A percentile compares a stretch with the other conserved stretches of the same genome.
Evolutionary conservation across 1,140 invertebrate genomes (phyloP).

Genomic region (Eufriesea mexicana): DNA sequence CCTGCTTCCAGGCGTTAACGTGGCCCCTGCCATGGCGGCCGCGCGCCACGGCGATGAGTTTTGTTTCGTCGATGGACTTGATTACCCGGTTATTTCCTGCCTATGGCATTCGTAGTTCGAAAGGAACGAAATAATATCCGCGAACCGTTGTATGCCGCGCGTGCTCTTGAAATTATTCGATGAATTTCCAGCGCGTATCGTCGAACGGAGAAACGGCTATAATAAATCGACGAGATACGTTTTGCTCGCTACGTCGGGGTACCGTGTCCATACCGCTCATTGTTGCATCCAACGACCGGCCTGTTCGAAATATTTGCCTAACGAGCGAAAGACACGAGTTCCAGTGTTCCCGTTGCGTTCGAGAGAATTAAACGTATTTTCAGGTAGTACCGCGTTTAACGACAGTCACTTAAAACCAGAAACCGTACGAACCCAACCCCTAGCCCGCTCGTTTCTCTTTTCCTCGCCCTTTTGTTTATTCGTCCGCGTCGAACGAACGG

Average conservation of each 20-base stretch:
- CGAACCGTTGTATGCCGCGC: not conserved
- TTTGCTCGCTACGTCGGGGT: not conserved
- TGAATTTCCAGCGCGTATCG: not conserved
- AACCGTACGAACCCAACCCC: not conserved
- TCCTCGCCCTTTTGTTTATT: not conserved
- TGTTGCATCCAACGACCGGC: not conserved
- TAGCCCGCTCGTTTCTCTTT: not conserved
- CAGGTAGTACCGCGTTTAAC: constrained; percentile 24
- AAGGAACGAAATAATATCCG: constrained; percentile 12
- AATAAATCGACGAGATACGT: constrained; percentile 5
- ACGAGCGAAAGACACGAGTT: constrained; percentile 12
- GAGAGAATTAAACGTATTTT: constrained; percentile 2
- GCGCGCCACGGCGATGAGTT: constrained; percentile 8
- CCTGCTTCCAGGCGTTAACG: not conserved
- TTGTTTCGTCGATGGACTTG: constrained; percentile 39
- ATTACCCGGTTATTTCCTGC: constrained; percentile 24
- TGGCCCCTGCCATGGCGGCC: not conserved
- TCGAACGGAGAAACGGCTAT: not conserved
- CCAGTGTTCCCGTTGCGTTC: not conserved
- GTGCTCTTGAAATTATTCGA: constrained; percentile 5
- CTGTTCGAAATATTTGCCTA: constrained; percentile 28
- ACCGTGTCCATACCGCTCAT: not conserved
- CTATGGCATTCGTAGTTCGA: not conserved
- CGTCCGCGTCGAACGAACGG: not conserved
- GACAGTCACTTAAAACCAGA: constrained; percentile 1